phyloP scores from a whole-genome alignment of 2,113 vertebrate species.

The Indicator indicator region DNA sequence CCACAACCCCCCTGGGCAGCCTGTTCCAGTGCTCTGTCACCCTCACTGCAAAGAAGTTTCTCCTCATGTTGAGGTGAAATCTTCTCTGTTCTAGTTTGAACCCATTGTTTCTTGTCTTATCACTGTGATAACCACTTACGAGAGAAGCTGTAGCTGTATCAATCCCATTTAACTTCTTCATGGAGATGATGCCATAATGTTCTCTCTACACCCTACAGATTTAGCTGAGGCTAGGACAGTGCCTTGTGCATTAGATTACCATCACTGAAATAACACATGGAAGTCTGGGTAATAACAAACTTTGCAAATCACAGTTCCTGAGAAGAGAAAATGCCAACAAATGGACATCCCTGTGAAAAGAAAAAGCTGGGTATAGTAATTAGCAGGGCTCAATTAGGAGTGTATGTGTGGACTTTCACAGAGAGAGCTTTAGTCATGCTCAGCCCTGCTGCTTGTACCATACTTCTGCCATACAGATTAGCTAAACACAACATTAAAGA shows the following conservation, averaged over 20 bases:
- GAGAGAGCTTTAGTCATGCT: not conserved
- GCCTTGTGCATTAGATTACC: not conserved
- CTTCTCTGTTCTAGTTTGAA: too few species aligned
- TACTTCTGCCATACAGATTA: constrained; percentile 24
- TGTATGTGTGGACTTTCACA: not conserved
- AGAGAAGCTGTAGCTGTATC: not conserved
- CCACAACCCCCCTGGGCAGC: too few species aligned
- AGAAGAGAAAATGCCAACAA: not conserved
- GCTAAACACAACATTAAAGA: constrained; percentile 26
- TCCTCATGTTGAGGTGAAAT: too few species aligned
- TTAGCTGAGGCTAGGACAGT: not conserved
- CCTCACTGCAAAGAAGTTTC: too few species aligned
- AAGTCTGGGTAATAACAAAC: not conserved
- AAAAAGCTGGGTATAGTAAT: not conserved
- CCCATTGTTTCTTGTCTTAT: too few species aligned
- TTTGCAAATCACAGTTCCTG: not conserved
- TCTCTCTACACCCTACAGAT: not conserved
- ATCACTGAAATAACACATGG: not conserved
- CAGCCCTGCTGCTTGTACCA: not conserved
- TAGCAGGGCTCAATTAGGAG: constrained; percentile 11
- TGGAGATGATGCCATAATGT: not conserved
- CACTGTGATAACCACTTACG: too few species aligned
- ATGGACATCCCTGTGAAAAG: not conserved
- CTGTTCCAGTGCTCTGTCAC: too few species aligned
- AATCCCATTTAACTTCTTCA: not conserved